Evolutionary conservation across 2,797 vertebrate species (phyloP), one percentile per base, ranked within the genome.

Genomic region (Dendrocincla fuliginosa): DNA sequence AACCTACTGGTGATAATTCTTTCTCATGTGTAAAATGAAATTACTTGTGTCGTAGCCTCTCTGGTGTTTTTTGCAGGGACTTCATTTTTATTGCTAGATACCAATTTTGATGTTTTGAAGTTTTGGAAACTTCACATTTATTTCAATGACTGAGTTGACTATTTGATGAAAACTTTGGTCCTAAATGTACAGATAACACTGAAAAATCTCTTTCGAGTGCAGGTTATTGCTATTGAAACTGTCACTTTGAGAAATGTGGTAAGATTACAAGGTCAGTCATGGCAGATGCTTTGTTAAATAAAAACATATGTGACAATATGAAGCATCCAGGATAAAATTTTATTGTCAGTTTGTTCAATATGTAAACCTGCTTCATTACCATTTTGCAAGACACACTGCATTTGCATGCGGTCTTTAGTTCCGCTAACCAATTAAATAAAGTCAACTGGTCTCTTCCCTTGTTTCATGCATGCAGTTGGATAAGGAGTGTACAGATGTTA

Each of bases 361-460:
- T 78, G 57, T 81, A 61, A 78, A 84, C 46, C 44, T 68, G 23
- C 37, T 84, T 81, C 39, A 5, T 73, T 76, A 63, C 39, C 22
- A 32, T 87, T 92, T 95, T 91, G 46, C 79, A 89, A 44, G 57
- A 71, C 41, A 68, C 15, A 11, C 19, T 28, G 11, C 78, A 69
- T 93, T 91, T 93, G 56, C 47, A 49, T 37, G n/a, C n/a, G 52
- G 19, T 57, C 75, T 95, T 94, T 78, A 42, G 32, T 94, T 96
- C 85, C 61, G 35, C 7, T 52, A 41, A 49, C 59, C 67, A 55
- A 32, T 73, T 28, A 81, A 52, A 85, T 80, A 57, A 79, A 49
- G 32, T 71, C 61, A 82, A 0, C 49, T 68, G 28, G 24, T 77
- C 61, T 89, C 28, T 84, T 64, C 27, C 23, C 7, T 78, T 80